Conservation (phyloP, 2,797 vertebrate species). For the Phataginus tricuspis region DNA sequence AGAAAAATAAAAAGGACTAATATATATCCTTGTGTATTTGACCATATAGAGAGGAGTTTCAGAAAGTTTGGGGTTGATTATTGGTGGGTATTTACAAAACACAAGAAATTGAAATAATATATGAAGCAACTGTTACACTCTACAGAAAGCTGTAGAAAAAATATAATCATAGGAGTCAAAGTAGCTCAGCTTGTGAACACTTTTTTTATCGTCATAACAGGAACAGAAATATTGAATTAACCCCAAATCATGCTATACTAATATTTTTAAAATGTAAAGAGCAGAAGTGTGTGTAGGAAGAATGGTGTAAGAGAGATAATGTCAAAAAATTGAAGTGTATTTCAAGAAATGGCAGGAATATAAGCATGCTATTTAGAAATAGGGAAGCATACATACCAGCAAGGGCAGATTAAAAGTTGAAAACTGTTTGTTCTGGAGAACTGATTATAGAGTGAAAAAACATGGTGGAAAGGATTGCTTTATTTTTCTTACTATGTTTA, state of each 20-base stretch:
- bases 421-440: not conserved
- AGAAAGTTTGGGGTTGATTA: not conserved
- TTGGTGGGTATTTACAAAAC: not conserved
- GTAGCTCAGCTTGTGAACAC: not conserved
- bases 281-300: not conserved
- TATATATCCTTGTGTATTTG: not conserved
- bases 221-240: not conserved
- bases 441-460: not conserved
- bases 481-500: not conserved
- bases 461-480: accelerated
- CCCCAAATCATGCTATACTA: not conserved
- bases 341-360: not conserved
- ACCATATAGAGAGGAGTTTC: not conserved
- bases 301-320: not conserved
- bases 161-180: not conserved
- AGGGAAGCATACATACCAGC: not conserved
- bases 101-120: not conserved
- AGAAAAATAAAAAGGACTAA: not conserved
- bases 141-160: not conserved
- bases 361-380: not conserved
- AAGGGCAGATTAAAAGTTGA: not conserved
- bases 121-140: not conserved
- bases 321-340: not conserved
- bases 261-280: not conserved
- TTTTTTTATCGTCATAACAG: not conserved